Percentiles rank a stretch among this genome's conserved stretches.
phyloP scores from a whole-genome alignment of 1,140 invertebrate genomes.

The Zaprionus nigranus region DNA sequence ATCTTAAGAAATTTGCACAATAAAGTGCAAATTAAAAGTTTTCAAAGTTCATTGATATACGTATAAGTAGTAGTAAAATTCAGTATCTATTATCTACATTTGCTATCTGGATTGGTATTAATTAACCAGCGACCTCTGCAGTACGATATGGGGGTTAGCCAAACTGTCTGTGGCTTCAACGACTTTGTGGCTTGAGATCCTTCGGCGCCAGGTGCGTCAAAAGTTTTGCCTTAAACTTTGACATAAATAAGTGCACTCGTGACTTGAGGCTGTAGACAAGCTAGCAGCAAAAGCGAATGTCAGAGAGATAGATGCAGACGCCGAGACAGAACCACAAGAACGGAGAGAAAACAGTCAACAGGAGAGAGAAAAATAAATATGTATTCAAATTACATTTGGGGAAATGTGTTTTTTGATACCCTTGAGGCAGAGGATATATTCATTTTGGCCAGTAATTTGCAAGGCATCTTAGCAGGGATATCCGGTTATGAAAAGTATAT shows the following conservation, averaged over 20 bases:
- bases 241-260: conserved; percentile 52
- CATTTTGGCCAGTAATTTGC: no score
- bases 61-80: background rate
- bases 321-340: background rate
- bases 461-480: no score
- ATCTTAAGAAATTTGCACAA: background rate
- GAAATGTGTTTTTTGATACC: background rate
- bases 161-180: conserved; percentile 39
- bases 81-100: conserved; percentile 8
- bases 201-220: conserved; percentile 52
- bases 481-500: background rate
- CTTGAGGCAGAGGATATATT: no score
- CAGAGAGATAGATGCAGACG: background rate
- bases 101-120: conserved; percentile 45
- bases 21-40: conserved; percentile 54
- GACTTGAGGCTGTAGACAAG: conserved; percentile 32
- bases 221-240: conserved; percentile 60
- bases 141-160: conserved; percentile 7
- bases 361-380: conserved; percentile 18
- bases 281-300: conserved; percentile 32
- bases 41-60: conserved; percentile 30
- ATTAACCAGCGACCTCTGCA: conserved; percentile 51
- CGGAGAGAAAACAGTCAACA: conserved; percentile 1
- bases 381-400: conserved; percentile 38
- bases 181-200: conserved; percentile 29